Evolutionary conservation across 2,113 vertebrate genomes (phyloP).

Genomic region (Plestiodon gilberti): DNA sequence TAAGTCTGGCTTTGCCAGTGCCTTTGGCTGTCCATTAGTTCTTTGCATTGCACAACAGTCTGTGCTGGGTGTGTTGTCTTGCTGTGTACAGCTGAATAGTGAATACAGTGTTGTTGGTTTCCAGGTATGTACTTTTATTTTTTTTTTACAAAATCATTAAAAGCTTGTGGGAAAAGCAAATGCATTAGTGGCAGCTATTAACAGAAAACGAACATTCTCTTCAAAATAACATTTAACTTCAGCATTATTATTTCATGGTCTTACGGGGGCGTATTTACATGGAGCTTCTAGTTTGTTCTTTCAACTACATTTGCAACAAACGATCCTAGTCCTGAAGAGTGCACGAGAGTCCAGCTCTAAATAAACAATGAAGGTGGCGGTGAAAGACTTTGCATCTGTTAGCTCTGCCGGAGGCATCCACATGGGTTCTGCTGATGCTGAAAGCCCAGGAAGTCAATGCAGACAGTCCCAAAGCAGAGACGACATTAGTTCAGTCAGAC

Average conservation of each 20-base stretch:
- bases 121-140: constrained; percentile 31
- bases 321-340: background rate
- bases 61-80: background rate
- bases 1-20: constrained; percentile 28
- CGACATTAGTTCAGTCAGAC: background rate
- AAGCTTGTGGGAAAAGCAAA: background rate
- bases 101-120: constrained; percentile 5
- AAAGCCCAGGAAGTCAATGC: background rate
- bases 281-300: background rate
- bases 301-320: background rate
- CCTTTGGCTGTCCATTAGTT: constrained; percentile 36
- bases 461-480: background rate
- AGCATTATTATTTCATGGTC: background rate
- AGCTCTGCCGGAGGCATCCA: background rate
- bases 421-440: background rate
- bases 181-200: constrained; percentile 28
- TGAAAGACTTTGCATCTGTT: background rate
- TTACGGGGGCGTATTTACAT: background rate
- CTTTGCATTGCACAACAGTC: constrained; percentile 35
- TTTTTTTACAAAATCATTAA: background rate
- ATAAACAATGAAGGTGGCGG: background rate
- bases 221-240: background rate
- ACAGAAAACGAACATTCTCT: background rate
- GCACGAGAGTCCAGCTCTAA: constrained; percentile 4
- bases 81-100: fast-evolving